These are phyloP conservation scores for Zaprionus davidi DNA, from an alignment of 1,140 invertebrate genomes.

Conservation along the genomic window DNA sequence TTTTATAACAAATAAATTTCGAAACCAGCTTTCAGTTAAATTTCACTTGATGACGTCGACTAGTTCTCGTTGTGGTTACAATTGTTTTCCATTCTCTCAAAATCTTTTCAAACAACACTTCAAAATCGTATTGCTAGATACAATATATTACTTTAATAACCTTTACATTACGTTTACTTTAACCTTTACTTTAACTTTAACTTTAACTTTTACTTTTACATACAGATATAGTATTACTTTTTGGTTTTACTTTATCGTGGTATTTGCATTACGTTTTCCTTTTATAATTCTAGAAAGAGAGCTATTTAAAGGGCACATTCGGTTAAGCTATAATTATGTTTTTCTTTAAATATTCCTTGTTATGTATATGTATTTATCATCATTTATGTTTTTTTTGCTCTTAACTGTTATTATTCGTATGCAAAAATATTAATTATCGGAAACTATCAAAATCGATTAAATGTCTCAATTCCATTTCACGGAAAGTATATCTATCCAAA, in stretches of 20 bases:
- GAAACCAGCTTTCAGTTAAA: slow-evolving; percentile 79
- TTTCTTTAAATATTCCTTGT: slow-evolving; percentile 44
- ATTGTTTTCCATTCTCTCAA: slow-evolving; percentile 23
- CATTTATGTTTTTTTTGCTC: slow-evolving; percentile 59
- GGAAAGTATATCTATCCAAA: slow-evolving; percentile 26
- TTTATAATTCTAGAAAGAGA: slow-evolving; percentile 83
- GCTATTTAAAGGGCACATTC: slow-evolving; percentile 84
- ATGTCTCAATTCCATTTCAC: slow-evolving; percentile 78
- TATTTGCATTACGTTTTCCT: slow-evolving; percentile 37
- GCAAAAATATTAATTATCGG: slow-evolving; percentile 12
- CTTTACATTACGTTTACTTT: slow-evolving; percentile 18
- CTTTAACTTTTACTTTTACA: slow-evolving; percentile 19
- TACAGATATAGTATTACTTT: slow-evolving; percentile 44
- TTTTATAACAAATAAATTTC: slow-evolving; percentile 68
- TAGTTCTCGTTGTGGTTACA: slow-evolving; percentile 66
- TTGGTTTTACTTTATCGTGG: slow-evolving; percentile 45
- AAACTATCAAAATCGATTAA: slow-evolving; percentile 36
- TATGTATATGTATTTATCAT: slow-evolving; percentile 44
- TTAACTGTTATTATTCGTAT: slow-evolving; percentile 46
- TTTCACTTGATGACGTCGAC: slow-evolving; percentile 70
- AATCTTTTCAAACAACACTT: slow-evolving; percentile 61
- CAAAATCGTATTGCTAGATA: slow-evolving; percentile 68
- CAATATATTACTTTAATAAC: slow-evolving; percentile 67
- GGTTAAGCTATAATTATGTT: slow-evolving; percentile 84
- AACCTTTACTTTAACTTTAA: neutral